phyloP scores from a whole-genome alignment of 2,797 vertebrate species.

The Manis crassicaudata region DNA sequence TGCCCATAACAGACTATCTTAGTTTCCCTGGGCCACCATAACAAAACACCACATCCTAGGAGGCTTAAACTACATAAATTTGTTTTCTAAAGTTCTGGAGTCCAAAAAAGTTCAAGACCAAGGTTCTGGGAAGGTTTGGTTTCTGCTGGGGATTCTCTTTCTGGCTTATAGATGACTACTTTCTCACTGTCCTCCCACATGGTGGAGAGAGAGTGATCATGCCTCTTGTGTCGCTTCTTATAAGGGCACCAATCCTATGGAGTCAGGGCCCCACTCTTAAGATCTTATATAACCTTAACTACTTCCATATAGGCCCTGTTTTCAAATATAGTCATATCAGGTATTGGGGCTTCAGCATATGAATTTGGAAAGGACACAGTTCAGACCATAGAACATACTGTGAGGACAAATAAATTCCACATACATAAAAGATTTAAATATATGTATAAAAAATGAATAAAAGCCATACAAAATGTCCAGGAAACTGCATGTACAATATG shows the following conservation, averaged over 20 bases:
- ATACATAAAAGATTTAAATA: not conserved
- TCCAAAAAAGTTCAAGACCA: not conserved
- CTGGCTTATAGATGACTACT: not conserved
- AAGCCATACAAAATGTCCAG: not conserved
- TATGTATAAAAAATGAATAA: not conserved
- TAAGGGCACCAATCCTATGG: not conserved
- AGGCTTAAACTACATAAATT: not conserved
- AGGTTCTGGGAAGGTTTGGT: not conserved
- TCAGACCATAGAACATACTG: not conserved
- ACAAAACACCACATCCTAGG: not conserved
- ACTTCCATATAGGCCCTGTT: not conserved
- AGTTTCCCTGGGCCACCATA: not conserved
- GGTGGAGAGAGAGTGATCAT: not conserved
- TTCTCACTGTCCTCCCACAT: not conserved
- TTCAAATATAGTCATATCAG: not conserved
- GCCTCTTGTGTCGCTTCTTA: not conserved
- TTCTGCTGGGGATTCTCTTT: not conserved
- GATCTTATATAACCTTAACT: not conserved
- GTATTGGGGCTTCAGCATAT: not conserved
- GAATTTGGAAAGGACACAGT: not conserved
- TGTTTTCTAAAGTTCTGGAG: not conserved
- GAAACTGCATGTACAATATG: not conserved
- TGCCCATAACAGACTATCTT: not conserved
- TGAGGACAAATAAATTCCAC: not conserved
- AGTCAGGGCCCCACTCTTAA: not conserved